phyloP scores from a whole-genome alignment of 2,113 vertebrate species.

The Calidris pugnax region DNA sequence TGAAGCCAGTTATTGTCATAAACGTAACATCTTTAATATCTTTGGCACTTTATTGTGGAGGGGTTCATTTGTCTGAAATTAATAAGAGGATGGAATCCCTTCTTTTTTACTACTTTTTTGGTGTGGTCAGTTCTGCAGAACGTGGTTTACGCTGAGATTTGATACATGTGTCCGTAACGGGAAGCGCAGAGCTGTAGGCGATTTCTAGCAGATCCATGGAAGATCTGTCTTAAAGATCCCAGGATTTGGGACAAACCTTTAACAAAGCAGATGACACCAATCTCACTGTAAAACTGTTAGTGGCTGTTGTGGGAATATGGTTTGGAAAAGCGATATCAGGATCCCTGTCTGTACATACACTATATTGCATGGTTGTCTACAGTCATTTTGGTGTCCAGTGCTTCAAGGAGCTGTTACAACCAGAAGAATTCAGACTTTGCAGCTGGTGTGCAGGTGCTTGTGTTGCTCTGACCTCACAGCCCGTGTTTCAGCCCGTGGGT shows the following conservation, averaged over 20 bases:
- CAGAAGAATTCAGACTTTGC: neutral
- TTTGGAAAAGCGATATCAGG: neutral
- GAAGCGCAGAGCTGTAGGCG: neutral
- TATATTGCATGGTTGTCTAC: neutral
- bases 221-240: neutral
- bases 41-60: neutral
- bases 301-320: neutral
- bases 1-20: neutral
- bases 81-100: neutral
- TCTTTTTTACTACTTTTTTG: accelerated
- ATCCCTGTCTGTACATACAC: neutral
- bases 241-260: neutral
- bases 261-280: neutral
- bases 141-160: neutral
- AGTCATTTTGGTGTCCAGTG: neutral
- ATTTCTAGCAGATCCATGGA: neutral
- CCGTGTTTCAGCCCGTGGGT: neutral
- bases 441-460: neutral
- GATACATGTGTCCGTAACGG: neutral
- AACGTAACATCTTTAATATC: neutral
- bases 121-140: neutral
- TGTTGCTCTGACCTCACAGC: neutral
- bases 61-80: neutral
- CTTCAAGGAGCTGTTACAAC: neutral
- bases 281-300: neutral